Evolutionary conservation across 1,140 invertebrate genomes (phyloP), one percentile per base, ranked within the genome.

Genomic region (Cotesia glomerata): DNA sequence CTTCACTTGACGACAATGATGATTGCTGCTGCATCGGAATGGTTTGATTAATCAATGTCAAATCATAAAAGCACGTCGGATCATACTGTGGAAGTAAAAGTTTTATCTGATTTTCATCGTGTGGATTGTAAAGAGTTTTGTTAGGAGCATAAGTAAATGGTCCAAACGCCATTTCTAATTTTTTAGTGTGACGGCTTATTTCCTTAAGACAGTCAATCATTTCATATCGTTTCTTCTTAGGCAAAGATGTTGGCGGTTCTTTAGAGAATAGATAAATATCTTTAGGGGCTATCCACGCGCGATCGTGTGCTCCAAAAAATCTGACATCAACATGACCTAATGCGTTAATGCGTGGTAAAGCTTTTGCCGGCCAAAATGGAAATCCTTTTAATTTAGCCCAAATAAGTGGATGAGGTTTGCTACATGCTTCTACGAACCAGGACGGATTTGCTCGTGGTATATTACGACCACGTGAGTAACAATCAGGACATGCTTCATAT

Each of bases 331-430:
- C 93, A 68, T 91, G 87, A 0, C 92, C 91, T 64, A 91, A 88
- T 35, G 89, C 88, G 76, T 93, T 93, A 11, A 90, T 84, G 34
- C 93, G 88, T 5, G 92, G 90, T 91, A 97, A 93, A 0, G 92
- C 95, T 88, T 98, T 98, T 0, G 95, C 95, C 0, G 97, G 96
- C 96, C 97, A 98, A 86, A 93, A 97, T 2, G 96, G 97, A 80
- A 97, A 98, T 13, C 96, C 96, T 88, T 97, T 97, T 0, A 98
- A 85, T 81, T 97, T 96, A 0, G 96, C 96, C 95, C 95, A 97
- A 0, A 97, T 91, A 26, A 98, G 83, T 0, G 94, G 88, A 87
- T 98, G 97, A 2, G 96, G 96, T 56, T 91, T 89, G 78, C 93
- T 91, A 88, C 96, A 98, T 2, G 95, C 94, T 83, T 97, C 94